These are phyloP conservation scores for Hyppa rectilinea DNA, from an alignment of 2,888 invertebrate genomes.

Conservation along the genomic window DNA sequence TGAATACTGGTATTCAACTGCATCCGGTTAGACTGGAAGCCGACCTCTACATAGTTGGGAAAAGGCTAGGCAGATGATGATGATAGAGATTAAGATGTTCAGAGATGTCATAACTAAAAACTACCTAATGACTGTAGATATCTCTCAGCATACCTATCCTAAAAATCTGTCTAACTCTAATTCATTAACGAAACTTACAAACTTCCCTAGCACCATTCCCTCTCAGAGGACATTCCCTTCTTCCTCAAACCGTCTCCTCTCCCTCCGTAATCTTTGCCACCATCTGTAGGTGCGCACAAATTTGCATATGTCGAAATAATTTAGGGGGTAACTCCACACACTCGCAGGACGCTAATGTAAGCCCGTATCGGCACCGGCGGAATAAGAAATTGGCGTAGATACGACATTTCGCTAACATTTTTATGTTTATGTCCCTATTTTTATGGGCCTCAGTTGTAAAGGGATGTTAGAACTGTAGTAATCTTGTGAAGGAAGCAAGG, in stretches of 20 bases:
- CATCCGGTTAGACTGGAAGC: too few species aligned
- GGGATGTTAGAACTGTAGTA: constrained; percentile 53
- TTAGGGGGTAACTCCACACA: constrained; percentile 87
- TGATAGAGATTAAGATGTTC: too few species aligned
- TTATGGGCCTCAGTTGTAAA: constrained; percentile 62
- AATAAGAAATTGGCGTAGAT: constrained; percentile 77
- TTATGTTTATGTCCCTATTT: constrained; percentile 63
- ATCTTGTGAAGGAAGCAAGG: constrained; percentile 45
- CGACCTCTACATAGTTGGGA: too few species aligned
- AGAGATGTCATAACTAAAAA: too few species aligned
- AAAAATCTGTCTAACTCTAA: not conserved
- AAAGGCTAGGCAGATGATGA: too few species aligned
- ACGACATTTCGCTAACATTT: constrained; percentile 64
- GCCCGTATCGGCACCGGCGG: constrained; percentile 78
- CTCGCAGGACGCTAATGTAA: constrained; percentile 82
- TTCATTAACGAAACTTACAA: not conserved
- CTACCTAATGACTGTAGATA: not conserved
- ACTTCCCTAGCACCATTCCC: not conserved
- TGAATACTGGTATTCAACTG: too few species aligned
- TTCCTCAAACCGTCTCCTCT: constrained; percentile 36
- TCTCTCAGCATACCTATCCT: not conserved
- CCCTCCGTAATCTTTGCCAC: constrained; percentile 44
- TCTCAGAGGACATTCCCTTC: constrained; percentile 21
- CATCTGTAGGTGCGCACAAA: constrained; percentile 88
- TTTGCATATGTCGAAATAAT: constrained; percentile 91